Evolutionary conservation across 2,113 vertebrate genomes (phyloP), one percentile per base, ranked within the genome.

Genomic region (crab-eating macaque (Macaca fascicularis)): DNA sequence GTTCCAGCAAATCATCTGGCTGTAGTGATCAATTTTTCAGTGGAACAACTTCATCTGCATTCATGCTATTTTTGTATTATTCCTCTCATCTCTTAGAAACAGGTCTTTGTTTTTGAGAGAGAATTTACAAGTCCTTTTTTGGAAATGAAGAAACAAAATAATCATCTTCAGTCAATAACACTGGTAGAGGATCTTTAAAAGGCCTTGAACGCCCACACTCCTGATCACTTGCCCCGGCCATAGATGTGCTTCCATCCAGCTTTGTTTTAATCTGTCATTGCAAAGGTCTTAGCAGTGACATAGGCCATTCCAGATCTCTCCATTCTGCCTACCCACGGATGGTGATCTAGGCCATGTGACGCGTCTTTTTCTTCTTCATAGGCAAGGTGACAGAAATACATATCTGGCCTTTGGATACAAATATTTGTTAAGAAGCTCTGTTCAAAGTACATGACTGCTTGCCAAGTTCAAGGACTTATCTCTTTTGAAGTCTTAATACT

Each of bases 71-170:
- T 94, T 95, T 85, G 11, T 43, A 57, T 91, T 86, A 22, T 86
- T 91, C 48, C 40, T 83, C 83, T 76, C 74, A 32, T 86, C 52
- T 96, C 32, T 88, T 52, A 87, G 64, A 50, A 93, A 35, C 1
- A 57, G 22, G 16, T 40, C 19, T 5, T 64, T 81, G 14, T 23
- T 84, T 81, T 55, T 32, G 32, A 90, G 94, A 79, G n/a, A 14
- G 27, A 81, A 88, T 86, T 43, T 75, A 23, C 4, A 69, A 69
- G 27, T 64, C 13, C 5, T 48, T 76, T 50, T 91, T n/a, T 92
- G 43, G 45, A 87, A 76, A 52, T 57, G 5, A 94, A 23, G 40
- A 93, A 82, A 91, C 70, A 89, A 90, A 92, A 82, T 45, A 43
- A 11, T 59, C 19, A 23, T 89, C 55, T 88, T 76, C 12, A 9